These are phyloP conservation scores for Lepetodrilus schrolli DNA, from an alignment of 2,888 invertebrate species.

Conservation along the genomic window DNA sequence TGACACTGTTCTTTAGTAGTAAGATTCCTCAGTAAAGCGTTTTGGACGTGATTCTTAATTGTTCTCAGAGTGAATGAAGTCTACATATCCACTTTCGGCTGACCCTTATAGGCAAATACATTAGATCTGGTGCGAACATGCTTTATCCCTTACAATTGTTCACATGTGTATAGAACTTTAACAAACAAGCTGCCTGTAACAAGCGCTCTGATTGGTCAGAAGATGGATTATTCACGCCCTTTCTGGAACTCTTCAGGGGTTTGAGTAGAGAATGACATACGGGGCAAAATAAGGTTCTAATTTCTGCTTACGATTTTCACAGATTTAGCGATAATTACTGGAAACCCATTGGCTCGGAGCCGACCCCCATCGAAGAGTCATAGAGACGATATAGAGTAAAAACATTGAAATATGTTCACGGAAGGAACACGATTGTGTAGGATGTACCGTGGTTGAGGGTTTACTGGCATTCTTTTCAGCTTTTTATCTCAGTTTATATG, in stretches of 20 bases:
- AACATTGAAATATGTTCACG: neutral
- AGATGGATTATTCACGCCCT: conserved; percentile 6
- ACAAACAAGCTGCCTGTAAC: conserved; percentile 11
- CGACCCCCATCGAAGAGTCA: conserved; percentile 17
- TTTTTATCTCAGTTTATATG: conserved; percentile 9
- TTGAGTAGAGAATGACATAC: neutral
- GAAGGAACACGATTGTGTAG: neutral
- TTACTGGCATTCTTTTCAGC: conserved; percentile 18
- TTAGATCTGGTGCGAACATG: conserved; percentile 1
- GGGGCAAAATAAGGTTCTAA: neutral
- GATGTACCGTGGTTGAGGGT: neutral
- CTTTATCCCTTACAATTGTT: conserved; percentile 7
- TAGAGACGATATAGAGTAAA: neutral
- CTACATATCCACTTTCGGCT: conserved; percentile 2
- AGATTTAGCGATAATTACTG: conserved; percentile 18
- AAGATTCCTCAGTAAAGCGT: conserved; percentile 13
- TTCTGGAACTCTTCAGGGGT: neutral
- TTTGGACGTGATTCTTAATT: neutral
- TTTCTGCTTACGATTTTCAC: conserved; percentile 19
- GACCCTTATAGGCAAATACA: neutral
- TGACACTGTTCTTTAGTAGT: no score
- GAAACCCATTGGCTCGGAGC: conserved; percentile 6
- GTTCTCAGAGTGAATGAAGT: neutral
- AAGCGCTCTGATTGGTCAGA: neutral
- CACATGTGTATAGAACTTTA: neutral